Evolutionary conservation across 2,113 vertebrate species (phyloP).

Genomic region (Upupa epops): DNA sequence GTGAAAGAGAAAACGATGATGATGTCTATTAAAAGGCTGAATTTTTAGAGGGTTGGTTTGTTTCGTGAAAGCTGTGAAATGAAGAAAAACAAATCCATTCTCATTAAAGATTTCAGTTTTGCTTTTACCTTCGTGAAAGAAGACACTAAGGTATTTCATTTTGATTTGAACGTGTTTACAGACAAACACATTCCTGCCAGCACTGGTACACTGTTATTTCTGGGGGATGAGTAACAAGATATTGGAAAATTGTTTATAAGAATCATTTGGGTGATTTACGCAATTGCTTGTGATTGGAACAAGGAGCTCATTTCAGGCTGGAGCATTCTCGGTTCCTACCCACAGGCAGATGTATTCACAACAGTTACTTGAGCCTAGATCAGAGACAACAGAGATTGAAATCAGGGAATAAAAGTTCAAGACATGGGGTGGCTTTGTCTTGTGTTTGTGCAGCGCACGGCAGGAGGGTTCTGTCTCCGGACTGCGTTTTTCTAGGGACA

Average conservation of each 20-base stretch:
- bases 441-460: fast-evolving
- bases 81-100: not conserved
- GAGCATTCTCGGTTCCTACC: not conserved
- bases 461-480: not conserved
- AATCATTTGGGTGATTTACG: not conserved
- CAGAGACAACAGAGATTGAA: not conserved
- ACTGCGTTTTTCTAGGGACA: not conserved
- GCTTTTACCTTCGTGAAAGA: not conserved
- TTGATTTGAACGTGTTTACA: not conserved
- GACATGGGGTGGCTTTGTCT: not conserved
- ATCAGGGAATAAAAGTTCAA: not conserved
- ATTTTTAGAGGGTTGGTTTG: not conserved
- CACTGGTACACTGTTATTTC: not conserved
- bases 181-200: not conserved
- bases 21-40: not conserved
- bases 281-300: not conserved
- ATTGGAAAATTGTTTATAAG: not conserved
- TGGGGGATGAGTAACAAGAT: not conserved
- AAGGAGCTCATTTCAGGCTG: not conserved
- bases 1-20: not conserved
- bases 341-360: not conserved
- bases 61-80: not conserved
- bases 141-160: not conserved
- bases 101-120: not conserved
- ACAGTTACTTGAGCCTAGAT: not conserved